These are phyloP conservation scores for Cherax destructor DNA, from an alignment of 1,140 invertebrate genomes.

Conservation along the genomic window DNA sequence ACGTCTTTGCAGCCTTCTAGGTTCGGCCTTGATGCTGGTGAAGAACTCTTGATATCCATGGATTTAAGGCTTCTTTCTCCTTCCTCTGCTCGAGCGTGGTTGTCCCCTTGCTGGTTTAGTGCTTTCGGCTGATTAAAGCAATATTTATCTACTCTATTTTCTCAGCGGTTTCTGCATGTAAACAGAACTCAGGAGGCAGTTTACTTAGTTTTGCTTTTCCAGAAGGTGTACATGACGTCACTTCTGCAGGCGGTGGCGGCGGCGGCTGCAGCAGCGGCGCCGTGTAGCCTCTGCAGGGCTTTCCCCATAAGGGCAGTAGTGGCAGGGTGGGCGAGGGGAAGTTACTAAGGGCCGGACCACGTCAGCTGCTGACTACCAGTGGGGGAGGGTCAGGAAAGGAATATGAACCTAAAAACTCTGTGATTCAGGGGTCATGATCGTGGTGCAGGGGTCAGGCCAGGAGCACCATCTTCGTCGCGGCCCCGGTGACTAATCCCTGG, in stretches of 20 bases:
- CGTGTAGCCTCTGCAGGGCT: background rate
- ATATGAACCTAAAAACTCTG: slow-evolving; percentile 1
- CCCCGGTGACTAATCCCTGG: background rate
- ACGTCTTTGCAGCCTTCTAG: too few relatives aligned
- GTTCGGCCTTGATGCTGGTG: too few relatives aligned
- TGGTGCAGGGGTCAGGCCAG: background rate
- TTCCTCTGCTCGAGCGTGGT: too few relatives aligned
- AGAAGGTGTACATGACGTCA: too few relatives aligned
- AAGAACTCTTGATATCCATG: too few relatives aligned
- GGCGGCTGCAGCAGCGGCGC: background rate
- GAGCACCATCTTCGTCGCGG: background rate
- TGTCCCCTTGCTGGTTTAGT: too few relatives aligned
- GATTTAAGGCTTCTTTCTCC: too few relatives aligned
- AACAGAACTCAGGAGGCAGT: too few relatives aligned
- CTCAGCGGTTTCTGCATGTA: too few relatives aligned
- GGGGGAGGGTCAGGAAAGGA: background rate
- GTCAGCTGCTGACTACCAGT: background rate
- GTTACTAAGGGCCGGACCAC: background rate
- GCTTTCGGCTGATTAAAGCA: too few relatives aligned
- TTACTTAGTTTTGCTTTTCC: too few relatives aligned
- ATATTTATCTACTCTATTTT: too few relatives aligned
- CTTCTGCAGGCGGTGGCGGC: background rate
- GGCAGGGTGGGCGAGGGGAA: background rate
- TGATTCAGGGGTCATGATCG: background rate
- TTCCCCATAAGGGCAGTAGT: background rate